Conservation (phyloP, 2,113 vertebrate genomes). For the Empidonax traillii region DNA sequence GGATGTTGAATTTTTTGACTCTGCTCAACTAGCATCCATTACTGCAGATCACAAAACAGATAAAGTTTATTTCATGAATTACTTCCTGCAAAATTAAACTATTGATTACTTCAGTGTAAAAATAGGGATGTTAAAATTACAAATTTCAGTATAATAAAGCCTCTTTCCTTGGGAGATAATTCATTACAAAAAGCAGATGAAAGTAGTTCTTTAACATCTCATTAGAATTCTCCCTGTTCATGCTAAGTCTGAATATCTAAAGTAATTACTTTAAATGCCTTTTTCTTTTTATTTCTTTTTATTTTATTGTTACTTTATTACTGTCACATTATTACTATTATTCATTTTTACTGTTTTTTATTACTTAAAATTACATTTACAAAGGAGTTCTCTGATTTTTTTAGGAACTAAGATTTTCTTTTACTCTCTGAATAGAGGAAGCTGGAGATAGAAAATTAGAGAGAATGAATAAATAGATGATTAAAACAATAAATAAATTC, state of each 20-base stretch:
- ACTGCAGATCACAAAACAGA: background rate
- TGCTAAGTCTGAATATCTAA: background rate
- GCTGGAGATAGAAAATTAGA: background rate
- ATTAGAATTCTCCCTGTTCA: slow-evolving; percentile 9
- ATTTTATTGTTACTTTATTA: slow-evolving; percentile 13
- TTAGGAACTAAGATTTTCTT: background rate
- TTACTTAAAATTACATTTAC: background rate
- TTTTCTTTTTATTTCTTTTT: background rate
- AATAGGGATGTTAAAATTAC: background rate
- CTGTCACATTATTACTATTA: background rate
- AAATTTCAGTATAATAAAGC: background rate
- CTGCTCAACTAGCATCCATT: background rate
- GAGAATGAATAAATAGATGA: slow-evolving; percentile 15
- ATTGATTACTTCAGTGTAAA: background rate
- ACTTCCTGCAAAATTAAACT: background rate
- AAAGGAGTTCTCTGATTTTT: background rate
- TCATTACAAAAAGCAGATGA: background rate
- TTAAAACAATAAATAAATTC: slow-evolving; percentile 31
- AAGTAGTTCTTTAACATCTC: slow-evolving; percentile 2
- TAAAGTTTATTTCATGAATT: background rate
- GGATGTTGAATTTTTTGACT: background rate
- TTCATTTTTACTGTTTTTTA: background rate
- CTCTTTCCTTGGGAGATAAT: background rate
- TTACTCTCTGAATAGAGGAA: background rate
- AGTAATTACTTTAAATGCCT: slow-evolving; percentile 20